Conservation (phyloP, 1,140 invertebrate species). For the Scaptomyza hsui region DNA sequence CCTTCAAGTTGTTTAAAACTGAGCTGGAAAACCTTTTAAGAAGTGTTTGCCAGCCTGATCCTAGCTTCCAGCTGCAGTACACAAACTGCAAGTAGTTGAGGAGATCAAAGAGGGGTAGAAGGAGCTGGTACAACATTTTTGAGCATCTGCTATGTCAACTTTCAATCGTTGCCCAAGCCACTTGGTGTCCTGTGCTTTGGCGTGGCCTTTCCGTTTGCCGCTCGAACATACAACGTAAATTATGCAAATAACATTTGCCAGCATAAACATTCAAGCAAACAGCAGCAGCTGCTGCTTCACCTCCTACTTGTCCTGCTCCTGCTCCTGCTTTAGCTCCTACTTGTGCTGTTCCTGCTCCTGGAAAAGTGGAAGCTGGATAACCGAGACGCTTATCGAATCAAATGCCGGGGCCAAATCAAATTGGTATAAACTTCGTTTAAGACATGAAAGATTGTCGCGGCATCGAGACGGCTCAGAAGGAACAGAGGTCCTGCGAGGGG, state of each 20-base stretch:
- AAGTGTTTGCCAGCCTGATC: conserved; percentile 35
- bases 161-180: conserved; percentile 31
- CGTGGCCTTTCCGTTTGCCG: conserved; percentile 15
- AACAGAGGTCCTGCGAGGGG: neutral
- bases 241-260: conserved; percentile 82
- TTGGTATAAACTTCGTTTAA: conserved; percentile 77
- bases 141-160: conserved; percentile 39
- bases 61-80: conserved; percentile 8
- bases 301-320: neutral
- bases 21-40: conserved; percentile 20
- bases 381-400: conserved; percentile 74
- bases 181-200: conserved; percentile 33
- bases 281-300: conserved; percentile 30
- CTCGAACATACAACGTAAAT: conserved; percentile 71
- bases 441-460: conserved; percentile 77
- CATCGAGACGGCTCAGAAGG: conserved; percentile 39
- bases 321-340: conserved; percentile 7
- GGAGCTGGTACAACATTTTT: conserved; percentile 8
- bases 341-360: neutral
- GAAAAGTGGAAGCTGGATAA: conserved; percentile 45
- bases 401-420: conserved; percentile 72
- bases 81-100: conserved; percentile 8
- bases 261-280: conserved; percentile 65
- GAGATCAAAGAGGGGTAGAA: neutral
- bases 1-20: conserved; percentile 9